These are phyloP conservation scores for Orestias chungarensis DNA, from an alignment of 2,797 vertebrate genomes.

Conservation along the genomic window DNA sequence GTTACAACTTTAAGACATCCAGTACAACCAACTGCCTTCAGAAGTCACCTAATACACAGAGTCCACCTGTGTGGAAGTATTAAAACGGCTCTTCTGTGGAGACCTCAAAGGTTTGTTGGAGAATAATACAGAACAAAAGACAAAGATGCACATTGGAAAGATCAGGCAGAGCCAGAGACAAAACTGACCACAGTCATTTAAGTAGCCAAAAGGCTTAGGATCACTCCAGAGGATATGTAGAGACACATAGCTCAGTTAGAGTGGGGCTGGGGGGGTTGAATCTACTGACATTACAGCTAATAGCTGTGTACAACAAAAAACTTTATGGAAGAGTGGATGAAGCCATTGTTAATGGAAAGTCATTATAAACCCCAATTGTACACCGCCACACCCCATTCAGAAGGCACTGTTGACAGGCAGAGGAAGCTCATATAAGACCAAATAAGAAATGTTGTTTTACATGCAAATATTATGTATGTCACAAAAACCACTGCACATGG, in stretches of 20 bases:
- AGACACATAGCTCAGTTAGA: neutral
- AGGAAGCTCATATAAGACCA: neutral
- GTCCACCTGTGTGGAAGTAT: neutral
- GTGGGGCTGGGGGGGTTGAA: no score
- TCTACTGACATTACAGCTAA: neutral
- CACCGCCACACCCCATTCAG: neutral
- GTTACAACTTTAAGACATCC: neutral
- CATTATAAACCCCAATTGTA: no score
- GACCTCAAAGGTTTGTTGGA: no score
- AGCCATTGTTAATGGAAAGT: neutral
- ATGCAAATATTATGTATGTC: neutral
- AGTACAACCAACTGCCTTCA: no score
- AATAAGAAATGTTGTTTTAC: neutral
- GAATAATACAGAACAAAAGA: neutral
- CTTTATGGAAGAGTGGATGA: neutral
- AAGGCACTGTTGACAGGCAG: neutral
- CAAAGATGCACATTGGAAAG: neutral
- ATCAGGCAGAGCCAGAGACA: neutral
- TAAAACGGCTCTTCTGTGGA: neutral
- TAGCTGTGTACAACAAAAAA: neutral
- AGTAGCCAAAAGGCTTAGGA: neutral
- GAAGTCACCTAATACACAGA: neutral
- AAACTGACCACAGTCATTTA: neutral
- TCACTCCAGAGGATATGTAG: neutral
- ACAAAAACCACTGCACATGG: neutral